phyloP scores from a whole-genome alignment of 2,797 vertebrate species.

The Lophius americanus region DNA sequence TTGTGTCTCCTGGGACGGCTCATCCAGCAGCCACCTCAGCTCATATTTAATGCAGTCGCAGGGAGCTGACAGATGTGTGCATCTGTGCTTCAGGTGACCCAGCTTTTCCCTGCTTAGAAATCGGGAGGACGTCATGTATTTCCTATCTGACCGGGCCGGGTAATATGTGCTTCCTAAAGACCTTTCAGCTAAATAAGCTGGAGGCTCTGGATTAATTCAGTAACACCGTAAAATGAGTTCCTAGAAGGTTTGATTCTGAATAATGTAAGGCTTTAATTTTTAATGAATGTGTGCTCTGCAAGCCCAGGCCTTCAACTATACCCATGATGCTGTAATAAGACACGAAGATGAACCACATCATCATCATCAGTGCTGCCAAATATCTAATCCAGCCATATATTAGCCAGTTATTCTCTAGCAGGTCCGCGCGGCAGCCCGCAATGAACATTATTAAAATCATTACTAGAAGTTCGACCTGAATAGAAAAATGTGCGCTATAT shows the following conservation, averaged over 20 bases:
- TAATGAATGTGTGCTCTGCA: conserved; percentile 35
- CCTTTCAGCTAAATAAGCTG: conserved; percentile 13
- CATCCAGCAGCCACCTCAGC: conserved; percentile 67
- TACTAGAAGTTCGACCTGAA: conserved; percentile 19
- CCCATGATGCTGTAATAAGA: conserved; percentile 13
- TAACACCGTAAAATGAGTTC: conserved; percentile 29
- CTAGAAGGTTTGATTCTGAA: conserved; percentile 26
- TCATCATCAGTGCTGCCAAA: too few species aligned
- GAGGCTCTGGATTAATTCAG: conserved; percentile 33
- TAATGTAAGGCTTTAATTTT: conserved; percentile 36
- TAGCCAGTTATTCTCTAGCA: neutral
- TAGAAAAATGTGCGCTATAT: conserved; percentile 32
- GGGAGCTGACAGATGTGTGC: conserved; percentile 7
- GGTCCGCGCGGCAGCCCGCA: conserved; percentile 11
- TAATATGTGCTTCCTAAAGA: conserved; percentile 11
- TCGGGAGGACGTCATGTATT: conserved; percentile 33
- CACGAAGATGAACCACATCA: neutral
- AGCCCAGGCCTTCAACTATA: conserved; percentile 25
- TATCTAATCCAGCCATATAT: neutral
- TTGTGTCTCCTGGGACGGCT: conserved; percentile 48
- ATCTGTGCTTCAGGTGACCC: conserved; percentile 27
- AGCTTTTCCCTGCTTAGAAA: conserved; percentile 26
- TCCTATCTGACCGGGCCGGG: conserved; percentile 20
- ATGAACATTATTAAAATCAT: conserved; percentile 11
- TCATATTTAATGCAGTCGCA: conserved; percentile 52